Evolutionary conservation across 2,113 vertebrate genomes (phyloP), one percentile per base, ranked within the genome.

Genomic region (Trematocara stigmaticum): DNA sequence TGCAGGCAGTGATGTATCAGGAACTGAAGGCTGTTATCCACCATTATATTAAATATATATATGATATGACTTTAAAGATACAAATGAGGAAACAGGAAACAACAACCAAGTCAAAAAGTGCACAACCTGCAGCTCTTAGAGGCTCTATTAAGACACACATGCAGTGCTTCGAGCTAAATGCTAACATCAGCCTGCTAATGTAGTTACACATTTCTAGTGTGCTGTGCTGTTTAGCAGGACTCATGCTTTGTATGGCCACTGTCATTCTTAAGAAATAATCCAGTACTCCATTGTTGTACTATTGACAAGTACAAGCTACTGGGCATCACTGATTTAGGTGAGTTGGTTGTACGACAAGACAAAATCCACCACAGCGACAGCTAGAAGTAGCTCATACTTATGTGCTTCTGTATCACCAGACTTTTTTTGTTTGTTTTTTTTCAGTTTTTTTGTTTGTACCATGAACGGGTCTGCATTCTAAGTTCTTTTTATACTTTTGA

Each of bases 1-100:
- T 84, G 85, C 86, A 87, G 87, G 86, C 51, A 74, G 64, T 86
- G 79, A 90, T 86, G 82, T 34, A 71, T 69, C 61, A 49, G 55
- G 83, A 88, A 49, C 29, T n/a, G 26, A 61, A 66, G 18, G 10
- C 82, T 51, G 45, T 16, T 85, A 85, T 35, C 38, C 20, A 57
- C 3, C 26, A 29, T 76, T 47, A 29, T 29, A 74, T 47, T 66
- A 66, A 20, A 47, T 74, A 47, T 47, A 45, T 20, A 66, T 66
- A 40, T 66, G 16, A 74, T 74, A 35, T 35, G 45, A 35, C 18
- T 20, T 79, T 56, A 31, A 47, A 49, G 3, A 31, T 76, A 12
- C 45, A 31, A 76, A 31, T 76, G 26, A 76, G 42, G 42, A 76
- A 49, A 49, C 42, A 7, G 13, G 31, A 35, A 53, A 86, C 78